phyloP scores from a whole-genome alignment of 2,113 vertebrate genomes.

The Jacana jacana region DNA sequence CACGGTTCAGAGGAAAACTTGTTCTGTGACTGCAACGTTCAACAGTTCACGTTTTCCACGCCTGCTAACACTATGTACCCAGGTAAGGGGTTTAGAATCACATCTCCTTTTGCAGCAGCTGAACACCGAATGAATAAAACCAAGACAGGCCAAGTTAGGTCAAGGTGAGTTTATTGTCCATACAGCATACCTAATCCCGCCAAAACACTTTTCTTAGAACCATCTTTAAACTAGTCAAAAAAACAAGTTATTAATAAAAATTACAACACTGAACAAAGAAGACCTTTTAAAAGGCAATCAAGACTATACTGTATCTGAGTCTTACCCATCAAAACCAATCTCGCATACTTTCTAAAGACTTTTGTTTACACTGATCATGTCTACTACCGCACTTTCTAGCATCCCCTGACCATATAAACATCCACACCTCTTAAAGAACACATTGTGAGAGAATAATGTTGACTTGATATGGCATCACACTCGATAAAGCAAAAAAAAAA shows the following conservation, averaged over 20 bases:
- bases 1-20: neutral
- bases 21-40: neutral
- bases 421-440: slow-evolving; percentile 79
- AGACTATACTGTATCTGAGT: slow-evolving; percentile 62
- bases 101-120: neutral
- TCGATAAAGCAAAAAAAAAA: slow-evolving; percentile 82
- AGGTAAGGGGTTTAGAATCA: neutral
- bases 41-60: neutral
- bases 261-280: slow-evolving; percentile 78
- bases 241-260: slow-evolving; percentile 77
- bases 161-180: slow-evolving; percentile 89
- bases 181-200: slow-evolving; percentile 79
- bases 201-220: slow-evolving; percentile 80
- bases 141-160: slow-evolving; percentile 59
- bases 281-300: slow-evolving; percentile 69
- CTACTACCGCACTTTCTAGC: slow-evolving; percentile 73
- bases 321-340: slow-evolving; percentile 60
- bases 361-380: slow-evolving; percentile 62
- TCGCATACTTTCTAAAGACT: slow-evolving; percentile 69
- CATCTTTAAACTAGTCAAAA: slow-evolving; percentile 78
- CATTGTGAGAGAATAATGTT: slow-evolving; percentile 80
- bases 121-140: neutral
- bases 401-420: slow-evolving; percentile 77
- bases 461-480: slow-evolving; percentile 87
- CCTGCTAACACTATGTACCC: neutral